phyloP scores from a whole-genome alignment of 2,888 invertebrate species.

The Agrotis puta region DNA sequence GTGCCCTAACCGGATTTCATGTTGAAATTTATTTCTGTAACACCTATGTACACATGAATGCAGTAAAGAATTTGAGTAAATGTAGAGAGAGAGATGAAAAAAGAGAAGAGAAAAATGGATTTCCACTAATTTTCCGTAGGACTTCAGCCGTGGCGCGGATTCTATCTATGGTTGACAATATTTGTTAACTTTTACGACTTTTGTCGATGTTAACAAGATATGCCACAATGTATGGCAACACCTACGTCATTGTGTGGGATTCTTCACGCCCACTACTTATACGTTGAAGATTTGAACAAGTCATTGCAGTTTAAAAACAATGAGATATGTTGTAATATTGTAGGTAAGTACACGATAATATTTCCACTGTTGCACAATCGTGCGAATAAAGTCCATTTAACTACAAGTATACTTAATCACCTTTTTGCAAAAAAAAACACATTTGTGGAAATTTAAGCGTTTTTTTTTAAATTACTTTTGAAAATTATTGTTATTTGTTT shows the following conservation, averaged over 20 bases:
- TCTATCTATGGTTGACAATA: background rate
- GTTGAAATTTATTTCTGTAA: no score
- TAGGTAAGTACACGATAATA: background rate
- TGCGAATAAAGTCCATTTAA: constrained; percentile 25
- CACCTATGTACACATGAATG: no score
- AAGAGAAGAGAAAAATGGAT: no score
- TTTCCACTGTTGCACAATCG: constrained; percentile 2
- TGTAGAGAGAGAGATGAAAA: no score
- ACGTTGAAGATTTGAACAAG: constrained; percentile 20
- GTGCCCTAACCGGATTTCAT: no score
- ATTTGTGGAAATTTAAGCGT: no score
- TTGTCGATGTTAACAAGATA: constrained; percentile 24
- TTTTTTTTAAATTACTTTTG: no score
- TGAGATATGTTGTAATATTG: constrained; percentile 13
- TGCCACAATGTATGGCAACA: constrained; percentile 15
- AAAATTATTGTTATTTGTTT: no score
- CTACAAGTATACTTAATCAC: background rate
- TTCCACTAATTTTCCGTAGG: no score
- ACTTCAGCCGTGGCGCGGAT: no score
- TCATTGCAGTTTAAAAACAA: constrained; percentile 29
- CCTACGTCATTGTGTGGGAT: constrained; percentile 25
- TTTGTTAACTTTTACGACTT: background rate
- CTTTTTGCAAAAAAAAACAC: constrained; percentile 18
- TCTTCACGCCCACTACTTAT: constrained; percentile 34
- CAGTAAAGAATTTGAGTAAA: no score